phyloP scores from a whole-genome alignment of 2,113 vertebrate species.

The Bambusicola thoracicus region DNA sequence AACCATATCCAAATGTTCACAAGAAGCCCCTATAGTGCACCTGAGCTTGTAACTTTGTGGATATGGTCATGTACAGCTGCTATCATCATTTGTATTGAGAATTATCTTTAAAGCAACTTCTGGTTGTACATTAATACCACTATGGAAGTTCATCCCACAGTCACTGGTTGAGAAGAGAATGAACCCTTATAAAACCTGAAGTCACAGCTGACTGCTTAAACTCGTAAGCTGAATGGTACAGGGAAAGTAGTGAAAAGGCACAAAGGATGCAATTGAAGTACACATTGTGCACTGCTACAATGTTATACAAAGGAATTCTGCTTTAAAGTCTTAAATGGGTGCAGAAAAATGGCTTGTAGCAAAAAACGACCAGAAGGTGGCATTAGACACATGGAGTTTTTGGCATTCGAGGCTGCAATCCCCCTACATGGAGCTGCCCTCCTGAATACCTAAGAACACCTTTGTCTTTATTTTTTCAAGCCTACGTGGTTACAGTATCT shows the following conservation, averaged over 20 bases:
- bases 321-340: neutral
- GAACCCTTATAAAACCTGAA: neutral
- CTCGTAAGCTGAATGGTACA: neutral
- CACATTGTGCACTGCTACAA: neutral
- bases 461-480: conserved; percentile 50
- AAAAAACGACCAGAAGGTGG: conserved; percentile 70
- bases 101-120: neutral
- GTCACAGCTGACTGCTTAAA: neutral
- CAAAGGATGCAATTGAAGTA: neutral
- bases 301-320: neutral
- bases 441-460: conserved; percentile 54
- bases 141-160: neutral
- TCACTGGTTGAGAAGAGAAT: neutral
- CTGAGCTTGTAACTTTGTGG: neutral
- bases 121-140: no score
- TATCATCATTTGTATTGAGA: neutral
- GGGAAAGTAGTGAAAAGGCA: neutral
- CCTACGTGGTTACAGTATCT: neutral
- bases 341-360: conserved; percentile 8
- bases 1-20: neutral
- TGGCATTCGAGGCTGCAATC: conserved; percentile 55
- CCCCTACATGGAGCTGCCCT: conserved; percentile 15
- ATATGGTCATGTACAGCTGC: neutral
- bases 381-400: conserved; percentile 68
- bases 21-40: neutral